Evolutionary conservation across 2,888 invertebrate genomes (phyloP).

Genomic region (Rhamnusium bicolor): DNA sequence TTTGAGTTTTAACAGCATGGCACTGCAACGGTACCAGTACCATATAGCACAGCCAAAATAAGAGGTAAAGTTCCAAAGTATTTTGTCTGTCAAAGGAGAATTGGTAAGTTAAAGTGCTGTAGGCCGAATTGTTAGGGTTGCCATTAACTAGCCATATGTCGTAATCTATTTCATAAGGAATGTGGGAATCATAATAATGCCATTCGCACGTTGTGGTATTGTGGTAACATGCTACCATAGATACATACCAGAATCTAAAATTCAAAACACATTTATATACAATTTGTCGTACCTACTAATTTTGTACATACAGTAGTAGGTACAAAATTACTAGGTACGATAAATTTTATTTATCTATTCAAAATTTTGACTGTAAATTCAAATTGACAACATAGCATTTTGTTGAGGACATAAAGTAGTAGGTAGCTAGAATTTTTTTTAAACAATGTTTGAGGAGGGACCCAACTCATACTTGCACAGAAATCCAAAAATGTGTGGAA

Average conservation of each 20-base stretch:
- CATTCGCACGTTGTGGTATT: constrained; percentile 87
- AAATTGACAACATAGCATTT: too few species aligned
- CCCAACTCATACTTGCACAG: too few species aligned
- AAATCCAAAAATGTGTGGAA: too few species aligned
- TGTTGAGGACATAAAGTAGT: too few species aligned
- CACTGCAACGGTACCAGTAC: constrained; percentile 89
- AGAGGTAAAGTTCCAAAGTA: constrained; percentile 90
- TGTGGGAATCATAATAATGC: constrained; percentile 80
- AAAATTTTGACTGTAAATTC: too few species aligned
- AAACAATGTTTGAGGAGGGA: too few species aligned
- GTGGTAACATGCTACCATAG: constrained; percentile 93
- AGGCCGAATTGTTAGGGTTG: constrained; percentile 89
- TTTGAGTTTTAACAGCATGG: constrained; percentile 90
- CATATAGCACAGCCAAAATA: constrained; percentile 90
- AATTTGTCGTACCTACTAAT: too few species aligned
- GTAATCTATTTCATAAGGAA: constrained; percentile 77
- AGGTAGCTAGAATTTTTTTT: too few species aligned
- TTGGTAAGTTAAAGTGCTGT: constrained; percentile 92
- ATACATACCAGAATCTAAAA: constrained; percentile 95
- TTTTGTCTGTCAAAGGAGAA: constrained; percentile 96
- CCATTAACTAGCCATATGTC: constrained; percentile 98
- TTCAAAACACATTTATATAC: too few species aligned
- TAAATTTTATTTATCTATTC: too few species aligned
- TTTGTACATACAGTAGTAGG: too few species aligned
- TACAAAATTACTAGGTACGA: too few species aligned